Percentiles rank a stretch among this genome's conserved stretches.
Evolutionary conservation across 2,113 vertebrate species (phyloP).

Genomic region (Promerops cafer): DNA sequence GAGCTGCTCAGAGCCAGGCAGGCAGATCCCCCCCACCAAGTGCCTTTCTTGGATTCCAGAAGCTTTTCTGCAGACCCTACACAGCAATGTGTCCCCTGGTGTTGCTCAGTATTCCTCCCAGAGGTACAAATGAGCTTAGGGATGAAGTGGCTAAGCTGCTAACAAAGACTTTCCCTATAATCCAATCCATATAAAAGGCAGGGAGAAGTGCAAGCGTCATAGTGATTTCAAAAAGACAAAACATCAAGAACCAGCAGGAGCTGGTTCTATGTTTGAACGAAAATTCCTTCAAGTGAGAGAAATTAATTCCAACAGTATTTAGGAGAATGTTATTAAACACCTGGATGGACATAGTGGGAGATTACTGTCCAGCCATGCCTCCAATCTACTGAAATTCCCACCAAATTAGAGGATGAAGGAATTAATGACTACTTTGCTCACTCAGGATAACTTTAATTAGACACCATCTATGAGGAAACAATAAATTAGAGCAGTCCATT

Average conservation of each 20-base stretch:
- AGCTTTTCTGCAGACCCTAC: neutral
- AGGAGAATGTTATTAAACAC: neutral
- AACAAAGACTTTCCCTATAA: constrained; percentile 12
- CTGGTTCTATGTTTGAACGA: neutral
- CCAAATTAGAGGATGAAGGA: neutral
- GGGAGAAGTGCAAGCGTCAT: neutral
- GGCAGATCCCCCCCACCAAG: neutral
- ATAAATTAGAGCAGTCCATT: neutral
- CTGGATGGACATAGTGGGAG: neutral
- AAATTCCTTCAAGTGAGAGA: neutral
- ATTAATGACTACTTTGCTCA: neutral
- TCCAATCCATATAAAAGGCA: constrained; percentile 20
- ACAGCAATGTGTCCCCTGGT: neutral
- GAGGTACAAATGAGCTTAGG: neutral
- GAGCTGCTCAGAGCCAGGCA: neutral
- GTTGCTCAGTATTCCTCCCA: neutral
- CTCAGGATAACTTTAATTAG: neutral
- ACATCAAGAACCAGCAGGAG: neutral
- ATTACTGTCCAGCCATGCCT: neutral
- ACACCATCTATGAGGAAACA: neutral
- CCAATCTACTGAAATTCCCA: neutral
- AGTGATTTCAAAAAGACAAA: neutral
- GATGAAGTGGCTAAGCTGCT: constrained; percentile 32
- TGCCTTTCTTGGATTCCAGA: neutral
- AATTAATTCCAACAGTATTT: neutral